Conservation (phyloP, 2,113 vertebrate species). For the Notarius quadriscutis region DNA sequence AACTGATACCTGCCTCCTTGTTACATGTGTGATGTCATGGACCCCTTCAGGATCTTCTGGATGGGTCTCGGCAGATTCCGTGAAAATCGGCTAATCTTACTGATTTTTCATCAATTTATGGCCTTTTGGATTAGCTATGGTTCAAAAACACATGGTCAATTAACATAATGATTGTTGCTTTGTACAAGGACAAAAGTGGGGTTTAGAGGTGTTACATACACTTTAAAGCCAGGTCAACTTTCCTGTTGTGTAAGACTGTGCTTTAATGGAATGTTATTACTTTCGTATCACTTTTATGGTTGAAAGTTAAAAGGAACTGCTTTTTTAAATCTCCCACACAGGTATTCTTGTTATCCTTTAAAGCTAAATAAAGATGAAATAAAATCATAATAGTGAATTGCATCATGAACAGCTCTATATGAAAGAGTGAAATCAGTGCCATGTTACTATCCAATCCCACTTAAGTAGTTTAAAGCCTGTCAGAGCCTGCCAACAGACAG, state of each 20-base stretch:
- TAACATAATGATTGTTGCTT: too few relatives aligned
- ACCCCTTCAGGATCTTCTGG: too few relatives aligned
- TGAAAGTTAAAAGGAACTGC: background rate
- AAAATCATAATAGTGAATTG: background rate
- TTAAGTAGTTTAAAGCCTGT: background rate
- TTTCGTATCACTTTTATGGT: background rate
- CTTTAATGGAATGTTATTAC: background rate
- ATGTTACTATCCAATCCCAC: background rate
- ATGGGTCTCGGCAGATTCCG: too few relatives aligned
- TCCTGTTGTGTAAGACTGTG: background rate
- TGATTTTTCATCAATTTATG: too few relatives aligned
- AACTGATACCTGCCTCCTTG: too few relatives aligned
- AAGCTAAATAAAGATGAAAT: background rate
- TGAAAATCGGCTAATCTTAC: too few relatives aligned
- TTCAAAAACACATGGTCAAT: too few relatives aligned
- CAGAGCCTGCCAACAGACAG: background rate
- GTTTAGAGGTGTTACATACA: too few relatives aligned
- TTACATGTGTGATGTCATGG: too few relatives aligned
- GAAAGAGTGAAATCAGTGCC: background rate
- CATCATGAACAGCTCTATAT: background rate
- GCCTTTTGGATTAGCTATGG: too few relatives aligned
- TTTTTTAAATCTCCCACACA: background rate
- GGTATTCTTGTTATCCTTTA: constrained; percentile 2
- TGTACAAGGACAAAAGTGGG: too few relatives aligned
- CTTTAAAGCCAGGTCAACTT: background rate